These are phyloP conservation scores for Alosa alosa DNA, from an alignment of 2,113 vertebrate genomes.

Conservation along the genomic window DNA sequence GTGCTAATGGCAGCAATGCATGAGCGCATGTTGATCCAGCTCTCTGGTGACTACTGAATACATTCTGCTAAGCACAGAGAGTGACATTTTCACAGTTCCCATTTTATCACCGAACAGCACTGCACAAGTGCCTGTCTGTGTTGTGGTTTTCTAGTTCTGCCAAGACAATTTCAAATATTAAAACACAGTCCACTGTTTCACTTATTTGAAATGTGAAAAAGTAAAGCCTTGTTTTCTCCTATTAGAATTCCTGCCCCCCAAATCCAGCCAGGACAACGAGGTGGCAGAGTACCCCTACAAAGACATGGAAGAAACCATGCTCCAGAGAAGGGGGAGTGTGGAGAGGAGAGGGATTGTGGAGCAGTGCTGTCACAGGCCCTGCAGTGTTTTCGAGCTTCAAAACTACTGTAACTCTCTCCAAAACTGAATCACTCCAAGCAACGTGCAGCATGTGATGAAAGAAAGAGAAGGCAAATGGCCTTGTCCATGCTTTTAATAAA, in stretches of 20 bases:
- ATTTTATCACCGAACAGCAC: background rate
- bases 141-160: background rate
- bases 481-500: background rate
- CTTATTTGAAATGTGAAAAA: background rate
- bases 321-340: conserved; percentile 84
- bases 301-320: conserved; percentile 74
- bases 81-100: background rate
- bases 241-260: conserved; percentile 65
- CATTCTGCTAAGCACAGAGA: background rate
- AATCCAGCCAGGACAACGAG: conserved; percentile 64
- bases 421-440: background rate
- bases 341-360: conserved; percentile 88
- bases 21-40: background rate
- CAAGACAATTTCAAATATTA: too few relatives aligned
- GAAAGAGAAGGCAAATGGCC: too few relatives aligned
- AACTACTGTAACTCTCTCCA: conserved; percentile 86
- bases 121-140: background rate
- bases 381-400: conserved; percentile 85
- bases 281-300: conserved; percentile 71
- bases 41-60: background rate
- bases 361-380: conserved; percentile 87
- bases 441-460: too few relatives aligned
- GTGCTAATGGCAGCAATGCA: too few relatives aligned
- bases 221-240: background rate
- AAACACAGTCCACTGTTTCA: too few relatives aligned